Evolutionary conservation across 2,797 vertebrate species (phyloP), one percentile per base, ranked within the genome.

Genomic region (Melanotaenia parkinsoni): DNA sequence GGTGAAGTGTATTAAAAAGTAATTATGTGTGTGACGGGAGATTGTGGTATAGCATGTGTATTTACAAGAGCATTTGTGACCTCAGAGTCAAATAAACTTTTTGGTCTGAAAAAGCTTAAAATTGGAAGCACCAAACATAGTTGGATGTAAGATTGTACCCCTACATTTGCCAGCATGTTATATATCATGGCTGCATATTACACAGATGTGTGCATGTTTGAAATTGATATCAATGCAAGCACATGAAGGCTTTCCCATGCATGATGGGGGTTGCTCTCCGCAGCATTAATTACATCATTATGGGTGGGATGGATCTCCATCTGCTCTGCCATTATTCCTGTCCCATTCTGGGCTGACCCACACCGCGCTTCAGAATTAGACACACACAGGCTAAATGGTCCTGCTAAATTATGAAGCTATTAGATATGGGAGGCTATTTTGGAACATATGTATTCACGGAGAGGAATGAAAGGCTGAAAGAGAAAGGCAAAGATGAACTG

Each of bases 271-370:
- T 71, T 77, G 80, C 86, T 91, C 89, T 89, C 81, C 22, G 30
- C 81, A 59, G 85, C 54, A 84, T 93, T 95, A 95, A 95, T 95
- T 91, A 92, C 90, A 91, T 93, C 92, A 92, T 95, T 95, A 95
- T 76, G 84, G 89, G 77, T 63, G 54, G 86, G 92, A 93, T 92
- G 89, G 89, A 92, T 94, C 92, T 94, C 92, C 92, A 90, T 94
- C 92, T 93, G 93, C 82, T 85, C 58, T 74, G 84, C 89, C 88
- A 92, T 94, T 92, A 92, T 89, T 92, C 79, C 88, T 77, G 88
- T 83, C 84, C 86, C 87, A 80, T 90, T 91, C 86, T 83, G 90
- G 87, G 86, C 87, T 86, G 87, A 87, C 90, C 91, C 85, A 83
- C 84, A 77, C 84, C 43, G 88, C 45, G 77, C 79, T 77, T 82